Base-by-base conservation (phyloP, 2,797 vertebrate species). In the Ctenopoma kingsleyae region DNA sequence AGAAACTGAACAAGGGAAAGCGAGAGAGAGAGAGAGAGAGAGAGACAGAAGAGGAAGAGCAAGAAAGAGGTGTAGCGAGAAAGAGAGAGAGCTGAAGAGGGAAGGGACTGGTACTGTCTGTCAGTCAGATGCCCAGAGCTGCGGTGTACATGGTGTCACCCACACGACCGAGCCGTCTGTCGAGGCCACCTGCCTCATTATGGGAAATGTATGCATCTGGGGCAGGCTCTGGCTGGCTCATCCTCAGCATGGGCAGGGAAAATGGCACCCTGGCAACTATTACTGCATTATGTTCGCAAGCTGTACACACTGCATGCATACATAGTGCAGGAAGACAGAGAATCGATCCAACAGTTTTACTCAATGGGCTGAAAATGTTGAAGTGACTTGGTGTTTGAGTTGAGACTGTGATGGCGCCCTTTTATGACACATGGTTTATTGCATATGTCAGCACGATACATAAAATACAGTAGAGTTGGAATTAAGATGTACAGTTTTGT, bases 121-220 rank as follows among this genome's bases (percentile, higher is more conserved):
- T 93, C 92, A 93, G 90, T 93, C 92, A 93, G 92, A 87, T 91
- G 91, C 92, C 92, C 91, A 92, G 87, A 86, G 91, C 85, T 65
- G 88, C 82, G 80, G 87, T 82, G 88, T 88, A 80, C 85, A 76
- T 68, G 30, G 86, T 91, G 91, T 93, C 90, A 93, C 87, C 89
- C 85, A 83, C 90, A 88, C 90, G 83, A 90, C 86, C 80, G 86
- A 92, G 89, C 90, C 89, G 91, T 91, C 91, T 92, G 91, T 90
- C 86, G 89, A 90, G 92, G 90, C 90, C 89, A 93, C 91, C 89
- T 91, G 92, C 89, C 91, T 91, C 89, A 93, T 92, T 92, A 93
- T 89, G 87, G 88, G 83, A 91, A 94, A 93, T 92, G 91, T 92
- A 92, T 93, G 93, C 91, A 94, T 92, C 91, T 93, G 87, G 92